phyloP scores from a whole-genome alignment of 2,888 invertebrate species.

The Drosophila nr. perissopoda region DNA sequence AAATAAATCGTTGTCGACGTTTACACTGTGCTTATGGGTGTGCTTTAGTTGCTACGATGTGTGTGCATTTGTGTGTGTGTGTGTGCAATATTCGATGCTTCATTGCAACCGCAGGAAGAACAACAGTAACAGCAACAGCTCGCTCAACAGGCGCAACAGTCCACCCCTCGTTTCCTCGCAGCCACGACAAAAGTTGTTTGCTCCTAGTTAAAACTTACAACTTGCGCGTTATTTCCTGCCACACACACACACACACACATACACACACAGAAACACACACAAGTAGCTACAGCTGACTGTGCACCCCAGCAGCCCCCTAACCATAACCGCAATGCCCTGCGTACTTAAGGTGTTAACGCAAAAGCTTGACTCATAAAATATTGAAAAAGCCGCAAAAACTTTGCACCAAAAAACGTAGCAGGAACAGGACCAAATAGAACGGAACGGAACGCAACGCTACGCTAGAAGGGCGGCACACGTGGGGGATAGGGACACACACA shows the following conservation, averaged over 20 bases:
- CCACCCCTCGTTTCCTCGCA: conserved; percentile 5
- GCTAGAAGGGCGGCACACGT: conserved; percentile 18
- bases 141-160: conserved; percentile 60
- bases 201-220: conserved; percentile 75
- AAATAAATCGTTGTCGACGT: conserved; percentile 76
- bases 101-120: conserved; percentile 70
- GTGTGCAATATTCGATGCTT: conserved; percentile 70
- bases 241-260: conserved; percentile 43
- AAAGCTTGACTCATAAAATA: conserved; percentile 83
- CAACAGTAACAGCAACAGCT: conserved; percentile 51
- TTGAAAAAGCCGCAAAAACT: conserved; percentile 83
- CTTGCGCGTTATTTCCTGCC: conserved; percentile 78
- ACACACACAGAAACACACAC: conserved; percentile 10
- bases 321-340: conserved; percentile 70
- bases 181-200: conserved; percentile 60
- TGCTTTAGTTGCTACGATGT: conserved; percentile 22
- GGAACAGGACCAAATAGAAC: conserved; percentile 29
- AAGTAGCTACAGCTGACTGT: conserved; percentile 13
- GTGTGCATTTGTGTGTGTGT: conserved; percentile 16
- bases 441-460: conserved; percentile 26
- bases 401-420: conserved; percentile 73
- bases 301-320: conserved; percentile 3
- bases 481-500: conserved; percentile 3
- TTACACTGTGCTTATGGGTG: conserved; percentile 34
- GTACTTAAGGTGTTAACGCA: conserved; percentile 81